Base-by-base conservation (phyloP, 2,888 invertebrate species). In the Amorpha juglandis region DNA sequence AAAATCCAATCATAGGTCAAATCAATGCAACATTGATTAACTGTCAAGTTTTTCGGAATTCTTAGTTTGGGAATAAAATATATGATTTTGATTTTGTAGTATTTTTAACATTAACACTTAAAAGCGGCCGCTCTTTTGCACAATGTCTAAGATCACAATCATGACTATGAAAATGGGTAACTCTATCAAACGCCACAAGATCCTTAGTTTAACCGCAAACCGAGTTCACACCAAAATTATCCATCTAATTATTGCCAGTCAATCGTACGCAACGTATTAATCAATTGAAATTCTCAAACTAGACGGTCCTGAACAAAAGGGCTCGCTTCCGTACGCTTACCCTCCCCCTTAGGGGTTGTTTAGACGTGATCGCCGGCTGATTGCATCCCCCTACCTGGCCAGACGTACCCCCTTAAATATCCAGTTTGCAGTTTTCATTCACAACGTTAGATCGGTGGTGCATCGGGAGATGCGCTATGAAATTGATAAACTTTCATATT, bases 351-450 rank as follows among this genome's bases (percentile, higher is more conserved):
- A 73, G 74, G 80, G 81, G 79, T 70, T 79, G 81, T 75, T 81
- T 77, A 80, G 79, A 83, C 84, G 83, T 82, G 86, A 83, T 84
- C 80, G 79, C 72, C 74, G 78, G 73, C 83, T 82, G 84, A 58
- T 58, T 86, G 58, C 86, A 83, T 80, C 65, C 58, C 67, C 69
- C 68, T 69, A 71, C 70, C 65, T 69, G 68, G 68, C 58, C 58
- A 58, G 58, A 68, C 63, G 62, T 65, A 65, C 75, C 80, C 69
- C 66, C 62, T 66, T 79, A 67, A 67, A 71, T 80, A 84, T 82
- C 82, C 80, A 82, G 83, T 80, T 81, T 82, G 83, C 84, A 82
- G 80, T 83, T 58, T 58, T 42, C 58, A 58, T 58, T 58, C 58
- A 76, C 80, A 69, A 70, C 67, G 69, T 58, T 69, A 63, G 63